Conservation (phyloP, 2,888 invertebrate species). For the Luperina testacea region DNA sequence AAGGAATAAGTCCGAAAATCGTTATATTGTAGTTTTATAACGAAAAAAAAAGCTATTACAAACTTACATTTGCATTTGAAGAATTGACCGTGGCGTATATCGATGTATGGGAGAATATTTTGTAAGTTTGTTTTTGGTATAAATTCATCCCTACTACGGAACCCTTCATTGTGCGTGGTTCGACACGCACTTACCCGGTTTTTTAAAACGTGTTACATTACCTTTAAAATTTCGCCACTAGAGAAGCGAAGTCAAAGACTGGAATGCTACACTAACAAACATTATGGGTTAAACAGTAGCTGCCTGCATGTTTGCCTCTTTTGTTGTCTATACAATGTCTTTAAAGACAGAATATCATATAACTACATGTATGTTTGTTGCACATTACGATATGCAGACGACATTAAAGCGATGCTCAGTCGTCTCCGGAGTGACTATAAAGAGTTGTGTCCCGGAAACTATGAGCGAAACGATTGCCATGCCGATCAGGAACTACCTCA, state of each 20-base stretch:
- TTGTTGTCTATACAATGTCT: slow-evolving; percentile 27
- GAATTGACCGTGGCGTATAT: neutral
- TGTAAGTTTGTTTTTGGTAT: neutral
- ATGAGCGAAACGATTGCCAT: slow-evolving; percentile 61
- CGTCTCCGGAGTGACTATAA: slow-evolving; percentile 77
- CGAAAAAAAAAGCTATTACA: neutral
- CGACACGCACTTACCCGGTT: neutral
- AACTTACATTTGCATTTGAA: neutral
- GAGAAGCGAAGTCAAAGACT: neutral
- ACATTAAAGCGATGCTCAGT: slow-evolving; percentile 70
- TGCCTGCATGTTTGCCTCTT: neutral
- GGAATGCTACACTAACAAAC: neutral
- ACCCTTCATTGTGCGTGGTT: neutral
- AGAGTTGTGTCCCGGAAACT: slow-evolving; percentile 84
- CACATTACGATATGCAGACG: slow-evolving; percentile 59
- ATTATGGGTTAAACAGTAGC: neutral
- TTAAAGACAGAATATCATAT: neutral
- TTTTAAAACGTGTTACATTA: neutral
- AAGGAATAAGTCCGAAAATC: neutral
- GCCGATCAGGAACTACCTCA: slow-evolving; percentile 33
- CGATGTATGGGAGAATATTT: neutral
- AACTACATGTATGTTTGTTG: slow-evolving; percentile 21
- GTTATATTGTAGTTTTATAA: neutral
- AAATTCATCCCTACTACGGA: neutral
- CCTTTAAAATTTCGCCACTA: too few species aligned